Base-by-base conservation (phyloP, 2,797 vertebrate species). In the Phoxinus dragarum region DNA sequence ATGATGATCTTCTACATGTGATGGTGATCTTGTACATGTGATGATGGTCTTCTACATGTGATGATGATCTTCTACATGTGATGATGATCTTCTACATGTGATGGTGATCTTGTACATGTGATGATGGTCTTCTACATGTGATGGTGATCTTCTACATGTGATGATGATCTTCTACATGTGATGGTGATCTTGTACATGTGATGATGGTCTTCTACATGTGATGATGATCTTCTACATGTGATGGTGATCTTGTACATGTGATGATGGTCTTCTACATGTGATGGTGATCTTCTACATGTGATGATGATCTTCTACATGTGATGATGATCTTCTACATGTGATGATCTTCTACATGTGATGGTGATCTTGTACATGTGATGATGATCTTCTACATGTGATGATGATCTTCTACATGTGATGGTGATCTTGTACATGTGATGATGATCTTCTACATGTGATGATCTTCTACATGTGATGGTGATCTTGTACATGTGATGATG, bases 91-190 rank as follows among this genome's bases (percentile, higher is more conserved):
- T 38, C 36, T 38, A 40, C 40, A 34, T 8, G 23, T 40, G 40
- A 40, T 42, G 44, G 40, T 31, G 10, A 47, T 71, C 27, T 42
- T 78, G 52, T 17, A n/a, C 21, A 17, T 44, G 56, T 88, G 64
- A 87, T n/a, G 10, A 42, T 42, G 40, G 9, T 42, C 40, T 42
- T 42, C 40, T 42, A 42, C 40, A 42, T 42, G 8, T 42, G 40
- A 40, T 8, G 40, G 8, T 40, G 40, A 7, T 40, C 38, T 36
- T 36, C 61, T 75, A 19, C 47, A 31, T 90, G 84, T 90, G 84
- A 34, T 44, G 44, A 40, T 31, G 10, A 56, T 71, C 27, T 42
- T 78, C 64, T 17, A n/a, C 21, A 17, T 44, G 56, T 88, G 64
- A 87, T 38, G 10, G 8, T 40, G 40, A 8, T 40, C 40, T 40